Base-by-base conservation (phyloP, 2,113 vertebrate genomes). In the Callaeas wilsoni region DNA sequence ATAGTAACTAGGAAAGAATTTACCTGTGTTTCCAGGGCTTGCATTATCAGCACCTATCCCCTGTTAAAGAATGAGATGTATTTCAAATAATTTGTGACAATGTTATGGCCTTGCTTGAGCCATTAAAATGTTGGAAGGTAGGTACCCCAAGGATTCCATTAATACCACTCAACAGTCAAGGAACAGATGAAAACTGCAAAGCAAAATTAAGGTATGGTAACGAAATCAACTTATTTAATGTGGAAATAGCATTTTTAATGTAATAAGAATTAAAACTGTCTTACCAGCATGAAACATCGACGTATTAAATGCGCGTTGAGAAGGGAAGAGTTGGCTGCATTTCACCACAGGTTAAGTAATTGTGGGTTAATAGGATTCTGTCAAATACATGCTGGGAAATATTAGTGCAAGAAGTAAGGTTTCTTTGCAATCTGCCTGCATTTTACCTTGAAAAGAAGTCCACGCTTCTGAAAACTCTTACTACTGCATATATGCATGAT, bases 321-420 rank as follows among this genome's bases (percentile, higher is more conserved):
- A 87, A 84, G 32, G 73, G 53, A 74, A 77, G 44, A 77, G 46
- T 69, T 85, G 79, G 39, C 57, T 1, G 0, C 35, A 1, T 89
- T 91, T 89, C 47, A 33, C 55, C 60, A 16, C 47, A 74, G 55
- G 42, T 90, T 92, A 89, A 77, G 37, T 84, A 87, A 83, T 35
- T 49, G 33, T 69, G 75, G 47, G n/a, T 87, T 94, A 79, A 90
- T 64, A 59, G 82, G 47, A 59, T 89, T 90, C 33, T 92, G 37
- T 82, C 73, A 79, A 75, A 67, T 68, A 63, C n/a, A 7, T 44
- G 12, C 63, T 85, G 85, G 44, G 75, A 64, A 77, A 63, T 87
- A 39, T 4, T 75, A 46, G 52, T 56, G 30, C 71, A 37, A 70
- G 49, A 83, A 90, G 32, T 70, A 67, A 47, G 19, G 25, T 37